Conservation (phyloP, 2,888 invertebrate species). For the Barypeithes pellucidus region DNA sequence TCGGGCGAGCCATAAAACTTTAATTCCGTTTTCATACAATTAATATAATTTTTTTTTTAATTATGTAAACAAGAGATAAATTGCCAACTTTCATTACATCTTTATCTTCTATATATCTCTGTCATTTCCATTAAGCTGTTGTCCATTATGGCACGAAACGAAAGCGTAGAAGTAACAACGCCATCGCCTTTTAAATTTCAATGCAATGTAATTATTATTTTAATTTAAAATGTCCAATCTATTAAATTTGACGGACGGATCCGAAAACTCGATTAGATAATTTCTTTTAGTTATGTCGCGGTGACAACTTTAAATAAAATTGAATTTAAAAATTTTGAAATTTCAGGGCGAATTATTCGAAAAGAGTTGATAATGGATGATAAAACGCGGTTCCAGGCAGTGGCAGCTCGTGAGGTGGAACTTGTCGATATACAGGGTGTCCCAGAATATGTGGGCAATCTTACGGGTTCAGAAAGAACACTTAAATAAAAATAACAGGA, state of each 20-base stretch:
- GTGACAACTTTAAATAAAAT: conserved; percentile 11
- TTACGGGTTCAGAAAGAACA: too few species aligned
- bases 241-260: conserved; percentile 16
- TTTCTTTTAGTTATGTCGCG: conserved; percentile 9
- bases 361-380: background rate
- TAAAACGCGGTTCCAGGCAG: too few species aligned
- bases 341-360: background rate
- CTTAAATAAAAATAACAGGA: too few species aligned
- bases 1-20: too few species aligned
- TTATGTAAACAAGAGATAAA: too few species aligned
- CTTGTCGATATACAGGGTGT: too few species aligned
- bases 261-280: conserved; percentile 22
- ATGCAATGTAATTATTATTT: conserved; percentile 21
- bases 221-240: conserved; percentile 28
- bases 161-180: conserved; percentile 7
- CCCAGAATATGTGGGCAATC: too few species aligned
- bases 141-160: conserved; percentile 1
- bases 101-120: conserved; percentile 7
- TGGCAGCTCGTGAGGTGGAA: too few species aligned
- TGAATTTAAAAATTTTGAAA: background rate
- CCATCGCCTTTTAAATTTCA: conserved; percentile 12
- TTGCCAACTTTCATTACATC: background rate
- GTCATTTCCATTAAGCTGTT: conserved; percentile 23
- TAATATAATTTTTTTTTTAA: too few species aligned
- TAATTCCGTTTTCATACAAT: too few species aligned